Base-by-base conservation (phyloP, 2,113 vertebrate species). In the Chitala chitala region DNA sequence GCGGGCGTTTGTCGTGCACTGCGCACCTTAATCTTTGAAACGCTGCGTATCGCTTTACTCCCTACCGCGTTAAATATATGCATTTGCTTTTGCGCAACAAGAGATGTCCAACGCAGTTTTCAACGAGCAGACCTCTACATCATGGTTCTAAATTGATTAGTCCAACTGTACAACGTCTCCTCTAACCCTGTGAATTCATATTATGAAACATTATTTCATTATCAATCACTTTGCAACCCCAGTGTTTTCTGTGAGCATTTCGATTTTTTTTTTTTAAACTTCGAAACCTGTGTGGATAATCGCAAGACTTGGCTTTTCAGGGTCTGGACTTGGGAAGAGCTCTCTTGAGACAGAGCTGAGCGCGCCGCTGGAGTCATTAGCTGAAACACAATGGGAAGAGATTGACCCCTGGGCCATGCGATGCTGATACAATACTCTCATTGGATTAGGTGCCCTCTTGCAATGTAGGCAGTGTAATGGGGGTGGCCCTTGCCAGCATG, bases 371-470 rank as follows among this genome's bases (percentile, higher is more conserved):
- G 80, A 72, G 1, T 56, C 72, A 58, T 73, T 59, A 76, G 81
- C 80, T 88, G 89, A 88, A 88, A 87, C 87, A 90, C 56, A 56
- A 71, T 86, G 84, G 87, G 79, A 82, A 71, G 75, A 86, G 80
- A 83, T 79, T 83, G 82, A 87, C 82, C 38, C 79, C 36, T 71
- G 82, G 2, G 46, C 59, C 86, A 83, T 89, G 89, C 85, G 80
- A 90, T 87, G 87, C 85, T 87, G 87, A 90, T 90, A 83, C 77
- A 83, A 84, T 84, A 85, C 82, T 88, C 82, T 76, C 51, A 38
- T 76, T 83, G 89, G 89, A 92, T 89, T 90, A 88, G 82, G 87
- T 88, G 84, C 86, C 89, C 85, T 80, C 86, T 91, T 86, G 83
- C 85, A 82, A 82, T 87, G 86, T 85, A 89, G 83, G 75, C 83